Base-by-base conservation (phyloP, 2,888 invertebrate genomes). In the Apamea monoglypha region DNA sequence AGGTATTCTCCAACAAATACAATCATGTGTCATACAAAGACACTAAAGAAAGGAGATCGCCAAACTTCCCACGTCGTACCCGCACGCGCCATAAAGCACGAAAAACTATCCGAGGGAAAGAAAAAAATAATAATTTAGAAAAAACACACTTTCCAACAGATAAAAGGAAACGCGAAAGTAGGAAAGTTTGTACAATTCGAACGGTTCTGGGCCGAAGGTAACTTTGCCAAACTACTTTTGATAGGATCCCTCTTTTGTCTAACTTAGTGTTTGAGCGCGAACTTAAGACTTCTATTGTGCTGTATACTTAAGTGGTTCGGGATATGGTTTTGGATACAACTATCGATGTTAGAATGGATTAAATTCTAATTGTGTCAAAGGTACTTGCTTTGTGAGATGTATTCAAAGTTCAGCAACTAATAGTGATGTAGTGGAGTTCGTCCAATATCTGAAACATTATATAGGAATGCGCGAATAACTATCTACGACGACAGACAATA, bases 161-260 rank as follows among this genome's bases (percentile, higher is more conserved):
- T 95, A 96, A 96, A 96, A 95, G 94, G 95, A 94, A 96, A 94
- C 94, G 94, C 82, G 94, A 95, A 95, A 96, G 94, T 95, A 94
- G 95, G 90, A 96, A 96, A 96, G 93, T 96, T 96, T 93, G 92
- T 93, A 95, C 96, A 93, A 94, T 95, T 93, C 93, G 91, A 95
- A 94, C 92, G 91, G 92, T 91, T 92, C 91, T 90, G 93, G 94
- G 94, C 94, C 94, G 90, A 94, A 94, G 94, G 94, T 94, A 93
- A 88, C 93, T 92, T 92, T 92, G 92, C 86, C 91, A 91, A 95
- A 95, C 95, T 95, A 95, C 95, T 94, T 94, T 92, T 94, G 94
- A 95, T 95, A 93, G 94, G 92, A 90, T 92, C 92, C 92, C 94
- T 94, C 95, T 95, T 95, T 96, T 96, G 95, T 96, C 96, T 96